phyloP scores from a whole-genome alignment of 2,113 vertebrate species.

The Myiagra hebetior region DNA sequence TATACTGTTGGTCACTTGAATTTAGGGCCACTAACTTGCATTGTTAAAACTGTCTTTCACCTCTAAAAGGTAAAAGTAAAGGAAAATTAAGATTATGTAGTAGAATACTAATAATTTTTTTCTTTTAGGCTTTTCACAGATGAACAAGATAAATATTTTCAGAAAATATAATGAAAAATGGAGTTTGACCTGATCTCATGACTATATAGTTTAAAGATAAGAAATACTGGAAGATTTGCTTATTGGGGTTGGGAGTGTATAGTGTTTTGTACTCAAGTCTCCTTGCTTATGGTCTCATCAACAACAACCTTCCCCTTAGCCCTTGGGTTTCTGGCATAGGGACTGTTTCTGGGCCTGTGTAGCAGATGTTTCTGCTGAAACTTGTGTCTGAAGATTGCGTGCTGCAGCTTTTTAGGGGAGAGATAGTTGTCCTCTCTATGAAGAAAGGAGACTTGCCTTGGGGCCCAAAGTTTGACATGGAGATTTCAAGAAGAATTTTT shows the following conservation, averaged over 20 bases:
- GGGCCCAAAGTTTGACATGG: background rate
- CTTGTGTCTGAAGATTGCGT: rapidly evolving
- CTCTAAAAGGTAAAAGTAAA: background rate
- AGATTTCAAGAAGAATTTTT: background rate
- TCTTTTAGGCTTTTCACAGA: background rate
- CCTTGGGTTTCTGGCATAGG: background rate
- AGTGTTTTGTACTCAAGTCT: background rate
- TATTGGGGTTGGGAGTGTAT: rapidly evolving
- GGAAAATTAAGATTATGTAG: background rate
- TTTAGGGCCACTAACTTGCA: background rate
- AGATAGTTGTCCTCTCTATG: background rate
- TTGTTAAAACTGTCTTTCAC: background rate
- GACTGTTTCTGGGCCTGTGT: background rate
- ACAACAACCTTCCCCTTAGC: background rate
- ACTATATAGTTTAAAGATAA: background rate
- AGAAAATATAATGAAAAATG: background rate
- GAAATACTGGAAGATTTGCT: background rate
- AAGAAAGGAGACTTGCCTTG: background rate
- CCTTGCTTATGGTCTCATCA: background rate
- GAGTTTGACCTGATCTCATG: background rate
- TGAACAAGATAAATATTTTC: background rate
- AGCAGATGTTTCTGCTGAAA: background rate
- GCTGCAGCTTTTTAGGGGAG: background rate
- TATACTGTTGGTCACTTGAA: background rate
- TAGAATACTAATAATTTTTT: background rate